Conservation (phyloP, 2,888 invertebrate species). For the Melanargia galathea region DNA sequence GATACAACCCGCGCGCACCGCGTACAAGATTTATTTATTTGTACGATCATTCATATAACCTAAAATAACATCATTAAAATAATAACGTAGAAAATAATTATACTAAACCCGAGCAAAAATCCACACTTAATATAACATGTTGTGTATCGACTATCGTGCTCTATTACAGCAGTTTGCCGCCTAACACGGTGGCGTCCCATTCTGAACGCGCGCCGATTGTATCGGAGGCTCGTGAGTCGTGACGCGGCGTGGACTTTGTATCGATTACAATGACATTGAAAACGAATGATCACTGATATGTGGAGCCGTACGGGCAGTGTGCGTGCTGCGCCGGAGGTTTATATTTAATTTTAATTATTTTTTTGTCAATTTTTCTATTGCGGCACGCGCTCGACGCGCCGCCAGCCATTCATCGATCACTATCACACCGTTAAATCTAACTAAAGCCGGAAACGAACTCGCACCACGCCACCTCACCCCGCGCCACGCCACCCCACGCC, state of each 20-base stretch:
- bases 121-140: too few species aligned
- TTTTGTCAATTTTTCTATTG: constrained; percentile 20
- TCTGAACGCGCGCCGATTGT: too few species aligned
- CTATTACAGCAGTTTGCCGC: too few species aligned
- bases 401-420: constrained; percentile 24
- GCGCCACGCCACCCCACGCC: background rate
- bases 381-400: constrained; percentile 9
- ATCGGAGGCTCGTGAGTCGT: background rate
- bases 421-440: constrained; percentile 33
- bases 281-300: background rate
- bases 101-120: too few species aligned
- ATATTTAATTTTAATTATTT: constrained; percentile 17
- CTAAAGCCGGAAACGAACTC: background rate
- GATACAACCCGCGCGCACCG: too few species aligned
- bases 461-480: background rate
- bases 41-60: too few species aligned
- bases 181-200: too few species aligned
- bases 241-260: background rate
- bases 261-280: background rate
- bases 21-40: too few species aligned
- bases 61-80: too few species aligned
- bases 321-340: constrained; percentile 19
- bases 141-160: too few species aligned
- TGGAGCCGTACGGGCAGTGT: background rate
- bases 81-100: too few species aligned